Base-by-base conservation (phyloP, 2,797 vertebrate species). In the Hyperoplus lanceolatus region DNA sequence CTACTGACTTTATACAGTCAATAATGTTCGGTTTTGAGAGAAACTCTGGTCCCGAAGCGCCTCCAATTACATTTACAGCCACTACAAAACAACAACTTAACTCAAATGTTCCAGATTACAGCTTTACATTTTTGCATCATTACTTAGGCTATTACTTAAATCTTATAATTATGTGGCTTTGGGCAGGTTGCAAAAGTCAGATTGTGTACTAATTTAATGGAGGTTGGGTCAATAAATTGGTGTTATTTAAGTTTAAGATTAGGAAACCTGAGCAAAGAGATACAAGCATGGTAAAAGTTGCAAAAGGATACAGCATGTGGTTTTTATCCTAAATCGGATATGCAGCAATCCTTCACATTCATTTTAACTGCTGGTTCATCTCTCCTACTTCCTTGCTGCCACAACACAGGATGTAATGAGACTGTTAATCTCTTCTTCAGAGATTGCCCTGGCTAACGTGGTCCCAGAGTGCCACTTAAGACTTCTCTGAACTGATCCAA, bases 361-460 rank as follows among this genome's bases (percentile, higher is more conserved):
- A 65, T 73, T 84, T 68, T 29, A 74, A 51, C 61, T 71, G 51
- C 75, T 36, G 56, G 59, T 63, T 61, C 43, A 80, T 73, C 50
- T 62, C 64, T 74, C 43, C 18, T 53, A 41, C 62, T 78, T 74
- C 73, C 11, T 73, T 57, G 21, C 74, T 72, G 80, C 84, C 76
- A 81, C 65, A 73, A 41, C 77, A 73, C 64, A 77, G 75, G 67
- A 92, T 88, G 82, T 90, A 92, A 93, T 90, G 79, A 90, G 82
- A 86, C 84, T 84, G 84, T 91, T 91, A 84, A 90, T 91, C 85
- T 90, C 80, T 84, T 90, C 92, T 94, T 93, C 84, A 29, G 74
- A 90, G 81, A 89, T 90, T 84, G 85, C 61, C 87, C 82, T 15
- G 79, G 75, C 83, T 78, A 85, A 86, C 82, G 38, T 49, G 80